Conservation (phyloP, 2,113 vertebrate genomes). For the Marmota flaviventris region DNA sequence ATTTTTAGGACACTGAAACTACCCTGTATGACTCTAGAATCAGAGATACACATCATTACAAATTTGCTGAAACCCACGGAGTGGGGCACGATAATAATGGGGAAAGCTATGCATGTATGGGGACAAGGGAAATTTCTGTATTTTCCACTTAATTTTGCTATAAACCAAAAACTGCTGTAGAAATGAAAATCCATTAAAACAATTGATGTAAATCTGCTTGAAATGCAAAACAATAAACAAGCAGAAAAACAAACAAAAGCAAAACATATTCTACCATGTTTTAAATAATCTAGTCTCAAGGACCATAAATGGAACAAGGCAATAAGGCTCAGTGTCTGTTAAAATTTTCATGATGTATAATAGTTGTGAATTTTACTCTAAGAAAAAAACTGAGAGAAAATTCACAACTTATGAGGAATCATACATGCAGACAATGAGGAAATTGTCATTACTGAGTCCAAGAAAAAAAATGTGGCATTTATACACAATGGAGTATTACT, state of each 20-base stretch:
- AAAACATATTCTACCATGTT: background rate
- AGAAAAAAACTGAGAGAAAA: background rate
- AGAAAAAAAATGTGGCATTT: too few species aligned
- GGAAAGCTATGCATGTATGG: background rate
- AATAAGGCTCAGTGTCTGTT: background rate
- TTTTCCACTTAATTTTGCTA: background rate
- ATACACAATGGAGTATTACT: too few species aligned
- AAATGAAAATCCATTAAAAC: background rate
- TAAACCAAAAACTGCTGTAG: background rate
- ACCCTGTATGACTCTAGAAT: background rate
- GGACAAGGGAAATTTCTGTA: background rate
- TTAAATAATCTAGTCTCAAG: background rate
- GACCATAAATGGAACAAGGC: background rate
- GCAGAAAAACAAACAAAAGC: background rate
- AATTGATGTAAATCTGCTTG: background rate
- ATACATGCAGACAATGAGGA: background rate
- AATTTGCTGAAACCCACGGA: background rate
- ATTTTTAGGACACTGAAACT: background rate
- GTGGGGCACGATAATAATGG: background rate
- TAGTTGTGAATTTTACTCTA: background rate
- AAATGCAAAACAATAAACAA: background rate
- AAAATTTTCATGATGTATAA: background rate
- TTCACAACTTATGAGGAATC: background rate
- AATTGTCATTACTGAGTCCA: background rate
- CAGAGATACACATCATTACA: background rate